Evolutionary conservation across 2,888 invertebrate species (phyloP).

Genomic region (Pyrochroa serraticornis): DNA sequence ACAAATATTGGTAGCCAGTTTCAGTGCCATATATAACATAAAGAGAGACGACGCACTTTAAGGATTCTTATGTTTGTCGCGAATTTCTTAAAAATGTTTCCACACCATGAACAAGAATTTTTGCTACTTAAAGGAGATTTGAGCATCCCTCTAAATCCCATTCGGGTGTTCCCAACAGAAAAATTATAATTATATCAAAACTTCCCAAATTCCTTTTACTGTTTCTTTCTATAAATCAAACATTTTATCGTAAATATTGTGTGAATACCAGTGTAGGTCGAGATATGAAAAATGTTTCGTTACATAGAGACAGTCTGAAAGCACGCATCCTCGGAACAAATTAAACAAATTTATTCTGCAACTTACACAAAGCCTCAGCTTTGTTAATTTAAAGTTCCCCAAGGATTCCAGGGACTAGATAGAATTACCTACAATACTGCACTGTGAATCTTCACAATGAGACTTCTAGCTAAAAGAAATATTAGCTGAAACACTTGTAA

Average conservation of each 20-base stretch:
- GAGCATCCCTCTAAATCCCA: conserved; percentile 1
- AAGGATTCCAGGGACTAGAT: not conserved
- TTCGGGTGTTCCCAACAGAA: not conserved
- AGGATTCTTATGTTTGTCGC: conserved; percentile 4
- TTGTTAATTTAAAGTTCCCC: conserved; percentile 1
- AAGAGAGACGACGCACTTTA: not conserved
- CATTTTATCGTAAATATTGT: conserved; percentile 11
- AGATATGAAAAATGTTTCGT: conserved; percentile 3
- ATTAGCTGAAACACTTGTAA: not conserved
- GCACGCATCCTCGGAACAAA: no score
- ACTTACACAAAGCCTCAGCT: no score
- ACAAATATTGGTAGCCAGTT: not conserved
- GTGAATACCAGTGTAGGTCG: not conserved
- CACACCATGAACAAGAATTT: conserved; percentile 6
- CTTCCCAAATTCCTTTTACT: conserved; percentile 2
- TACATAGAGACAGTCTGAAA: no score
- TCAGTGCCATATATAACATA: not conserved
- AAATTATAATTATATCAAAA: conserved; percentile 6
- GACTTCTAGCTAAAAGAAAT: not conserved
- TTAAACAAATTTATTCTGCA: no score
- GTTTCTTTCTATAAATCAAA: not conserved
- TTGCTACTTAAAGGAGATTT: not conserved
- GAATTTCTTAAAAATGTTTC: conserved; percentile 3
- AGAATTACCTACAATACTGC: conserved; percentile 3
- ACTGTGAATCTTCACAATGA: not conserved